A percentile compares a stretch with the other conserved stretches of the same genome.
Conservation (phyloP, 1,140 invertebrate genomes). For the Proales similis region DNA sequence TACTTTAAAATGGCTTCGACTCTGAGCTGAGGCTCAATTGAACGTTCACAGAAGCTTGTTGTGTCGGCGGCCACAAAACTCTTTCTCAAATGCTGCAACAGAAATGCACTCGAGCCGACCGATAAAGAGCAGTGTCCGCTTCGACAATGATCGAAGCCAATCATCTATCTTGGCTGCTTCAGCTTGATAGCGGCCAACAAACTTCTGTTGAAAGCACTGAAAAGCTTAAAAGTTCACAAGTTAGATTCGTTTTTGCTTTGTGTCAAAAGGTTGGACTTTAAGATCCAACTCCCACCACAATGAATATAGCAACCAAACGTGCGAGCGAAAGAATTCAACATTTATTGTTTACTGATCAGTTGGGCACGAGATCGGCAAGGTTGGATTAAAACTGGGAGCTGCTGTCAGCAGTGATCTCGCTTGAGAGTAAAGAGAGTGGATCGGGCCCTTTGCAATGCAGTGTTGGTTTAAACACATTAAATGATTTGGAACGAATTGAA, state of each 20-base stretch:
- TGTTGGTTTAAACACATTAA: background rate
- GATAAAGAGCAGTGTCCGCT: too few species aligned
- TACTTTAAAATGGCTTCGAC: conserved; percentile 16
- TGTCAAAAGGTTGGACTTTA: too few species aligned
- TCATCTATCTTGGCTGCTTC: conserved; percentile 1
- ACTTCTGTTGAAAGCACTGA: background rate
- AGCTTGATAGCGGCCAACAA: background rate
- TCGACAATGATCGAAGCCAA: conserved; percentile 6
- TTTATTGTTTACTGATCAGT: too few species aligned
- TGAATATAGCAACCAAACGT: too few species aligned
- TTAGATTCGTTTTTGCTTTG: too few species aligned
- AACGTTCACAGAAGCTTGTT: conserved; percentile 23
- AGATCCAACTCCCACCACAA: too few species aligned
- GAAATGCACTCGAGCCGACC: background rate
- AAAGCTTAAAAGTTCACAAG: background rate
- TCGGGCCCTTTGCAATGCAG: conserved; percentile 27
- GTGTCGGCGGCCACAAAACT: conserved; percentile 28
- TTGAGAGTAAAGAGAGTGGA: conserved; percentile 34
- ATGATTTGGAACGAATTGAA: background rate
- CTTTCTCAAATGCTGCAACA: conserved; percentile 31
- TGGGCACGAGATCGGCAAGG: too few species aligned
- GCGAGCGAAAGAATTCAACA: too few species aligned
- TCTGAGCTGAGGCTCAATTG: conserved; percentile 11
- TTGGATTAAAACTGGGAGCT: too few species aligned
- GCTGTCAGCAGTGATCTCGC: too few species aligned